Conservation (phyloP, 2,113 vertebrate species). For the Gymnogyps californianus region DNA sequence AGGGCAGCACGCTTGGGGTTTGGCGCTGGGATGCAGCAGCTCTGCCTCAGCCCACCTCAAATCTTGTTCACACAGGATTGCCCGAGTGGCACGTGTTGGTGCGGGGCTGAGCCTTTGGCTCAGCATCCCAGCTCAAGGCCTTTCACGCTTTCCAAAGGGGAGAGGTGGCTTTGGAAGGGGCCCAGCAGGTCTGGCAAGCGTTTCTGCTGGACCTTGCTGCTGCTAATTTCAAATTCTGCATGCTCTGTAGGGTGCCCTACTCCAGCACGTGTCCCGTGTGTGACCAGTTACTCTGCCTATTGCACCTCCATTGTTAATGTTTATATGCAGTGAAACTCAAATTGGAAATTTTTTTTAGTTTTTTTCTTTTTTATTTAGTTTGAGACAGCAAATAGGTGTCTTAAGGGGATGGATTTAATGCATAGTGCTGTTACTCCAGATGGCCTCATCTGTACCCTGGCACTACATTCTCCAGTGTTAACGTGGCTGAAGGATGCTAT, state of each 20-base stretch:
- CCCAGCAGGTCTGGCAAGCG: conserved; percentile 27
- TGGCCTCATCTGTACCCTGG: neutral
- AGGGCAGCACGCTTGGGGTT: neutral
- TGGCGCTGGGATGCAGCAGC: neutral
- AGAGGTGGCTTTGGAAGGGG: conserved; percentile 41
- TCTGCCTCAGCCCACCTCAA: neutral
- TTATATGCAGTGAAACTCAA: neutral
- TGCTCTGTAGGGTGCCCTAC: conserved; percentile 16
- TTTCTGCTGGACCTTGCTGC: neutral
- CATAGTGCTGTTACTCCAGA: neutral
- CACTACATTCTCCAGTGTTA: neutral
- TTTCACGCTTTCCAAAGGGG: neutral
- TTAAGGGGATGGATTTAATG: neutral
- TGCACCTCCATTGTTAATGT: neutral
- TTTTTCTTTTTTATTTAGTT: neutral
- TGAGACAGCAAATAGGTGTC: neutral
- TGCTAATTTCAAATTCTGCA: conserved; percentile 32
- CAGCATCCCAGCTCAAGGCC: neutral
- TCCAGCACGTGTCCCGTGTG: neutral
- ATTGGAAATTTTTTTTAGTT: too few relatives aligned
- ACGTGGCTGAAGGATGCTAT: neutral
- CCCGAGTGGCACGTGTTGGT: fast-evolving
- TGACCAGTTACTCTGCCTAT: neutral
- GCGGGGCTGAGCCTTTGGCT: neutral
- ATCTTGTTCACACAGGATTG: neutral